These are phyloP conservation scores for Micronisus gabar DNA, from an alignment of 2,113 vertebrate species.

Conservation along the genomic window DNA sequence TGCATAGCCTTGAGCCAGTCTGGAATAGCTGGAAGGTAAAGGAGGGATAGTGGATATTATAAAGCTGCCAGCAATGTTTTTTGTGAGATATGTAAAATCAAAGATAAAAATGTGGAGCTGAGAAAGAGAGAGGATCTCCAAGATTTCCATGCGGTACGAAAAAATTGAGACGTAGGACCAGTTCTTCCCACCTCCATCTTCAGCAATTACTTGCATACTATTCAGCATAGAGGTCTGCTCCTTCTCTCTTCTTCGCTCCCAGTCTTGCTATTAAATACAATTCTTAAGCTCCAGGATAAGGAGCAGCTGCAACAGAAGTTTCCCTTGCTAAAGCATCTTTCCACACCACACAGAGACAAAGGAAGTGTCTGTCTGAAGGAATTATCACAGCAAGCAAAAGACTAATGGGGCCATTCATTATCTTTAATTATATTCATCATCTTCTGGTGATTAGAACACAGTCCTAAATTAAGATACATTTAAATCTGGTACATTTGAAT, in stretches of 20 bases:
- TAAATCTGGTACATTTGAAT: constrained; percentile 59
- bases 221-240: neutral
- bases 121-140: neutral
- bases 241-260: neutral
- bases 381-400: constrained; percentile 63
- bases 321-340: neutral
- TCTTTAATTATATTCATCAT: constrained; percentile 74
- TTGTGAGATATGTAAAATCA: neutral
- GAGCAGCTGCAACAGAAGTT: constrained; percentile 2
- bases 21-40: neutral
- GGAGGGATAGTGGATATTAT: neutral
- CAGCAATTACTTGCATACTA: neutral
- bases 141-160: neutral
- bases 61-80: neutral
- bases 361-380: constrained; percentile 35
- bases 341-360: constrained; percentile 21
- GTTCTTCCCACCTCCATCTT: neutral
- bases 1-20: neutral
- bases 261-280: neutral
- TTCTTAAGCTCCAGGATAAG: neutral
- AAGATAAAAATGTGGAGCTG: neutral
- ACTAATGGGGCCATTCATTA: constrained; percentile 66
- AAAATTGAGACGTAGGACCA: neutral
- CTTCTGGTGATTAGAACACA: constrained; percentile 71
- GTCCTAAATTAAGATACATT: constrained; percentile 70